These are phyloP conservation scores for Scaptomyza graminum DNA, from an alignment of 1,140 invertebrate species.

Conservation along the genomic window DNA sequence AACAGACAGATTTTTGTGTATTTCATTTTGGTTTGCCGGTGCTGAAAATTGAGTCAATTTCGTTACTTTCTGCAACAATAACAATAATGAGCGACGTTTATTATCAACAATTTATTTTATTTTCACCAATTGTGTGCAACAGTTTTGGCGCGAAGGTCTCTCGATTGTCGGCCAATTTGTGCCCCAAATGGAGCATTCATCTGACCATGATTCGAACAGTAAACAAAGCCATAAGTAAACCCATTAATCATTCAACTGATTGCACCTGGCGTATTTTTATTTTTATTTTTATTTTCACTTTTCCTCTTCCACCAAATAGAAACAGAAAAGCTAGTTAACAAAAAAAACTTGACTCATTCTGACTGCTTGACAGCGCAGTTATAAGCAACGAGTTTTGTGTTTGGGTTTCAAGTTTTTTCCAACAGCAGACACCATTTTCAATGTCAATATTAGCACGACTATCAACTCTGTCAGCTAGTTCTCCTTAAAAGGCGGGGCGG, in stretches of 20 bases:
- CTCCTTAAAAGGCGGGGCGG: conserved; percentile 7
- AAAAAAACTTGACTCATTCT: conserved; percentile 51
- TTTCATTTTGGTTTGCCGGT: not conserved
- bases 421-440: conserved; percentile 54
- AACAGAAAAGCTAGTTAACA: conserved; percentile 26
- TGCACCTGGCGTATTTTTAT: conserved; percentile 47
- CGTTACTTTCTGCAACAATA: conserved; percentile 20
- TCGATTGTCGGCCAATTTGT: conserved; percentile 32
- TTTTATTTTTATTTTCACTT: conserved; percentile 16
- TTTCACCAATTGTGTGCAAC: conserved; percentile 45
- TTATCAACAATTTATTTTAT: conserved; percentile 68
- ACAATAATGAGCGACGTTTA: conserved; percentile 9
- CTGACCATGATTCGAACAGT: conserved; percentile 39
- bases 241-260: conserved; percentile 40
- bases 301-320: conserved; percentile 16
- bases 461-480: conserved; percentile 7
- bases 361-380: conserved; percentile 13
- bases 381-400: conserved; percentile 28
- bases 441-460: conserved; percentile 76
- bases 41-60: conserved; percentile 50
- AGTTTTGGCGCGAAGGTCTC: conserved; percentile 38
- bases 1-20: conserved; percentile 6
- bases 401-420: conserved; percentile 25
- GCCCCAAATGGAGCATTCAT: conserved; percentile 48
- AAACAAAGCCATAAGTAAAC: conserved; percentile 23